phyloP scores from a whole-genome alignment of 2,113 vertebrate species.

The Lagopus muta region DNA sequence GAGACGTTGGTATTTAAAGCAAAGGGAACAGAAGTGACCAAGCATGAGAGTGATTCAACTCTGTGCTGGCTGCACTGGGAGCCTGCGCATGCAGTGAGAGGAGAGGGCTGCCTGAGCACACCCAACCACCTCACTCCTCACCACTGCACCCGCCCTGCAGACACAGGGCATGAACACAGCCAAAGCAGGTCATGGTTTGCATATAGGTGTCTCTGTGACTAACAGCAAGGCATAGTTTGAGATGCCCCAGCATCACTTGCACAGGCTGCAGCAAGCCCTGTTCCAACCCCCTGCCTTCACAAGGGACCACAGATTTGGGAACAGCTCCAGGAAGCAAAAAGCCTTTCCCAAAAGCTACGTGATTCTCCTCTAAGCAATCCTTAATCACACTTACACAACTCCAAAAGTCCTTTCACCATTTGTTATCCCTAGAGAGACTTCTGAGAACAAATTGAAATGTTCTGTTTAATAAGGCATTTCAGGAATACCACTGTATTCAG shows the following conservation, averaged over 20 bases:
- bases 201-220: neutral
- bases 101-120: neutral
- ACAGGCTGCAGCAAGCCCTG: neutral
- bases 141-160: neutral
- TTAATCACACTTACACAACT: neutral
- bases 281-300: neutral
- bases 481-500: neutral
- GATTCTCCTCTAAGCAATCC: neutral
- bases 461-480: neutral
- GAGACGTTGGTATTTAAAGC: neutral
- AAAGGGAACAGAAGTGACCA: neutral
- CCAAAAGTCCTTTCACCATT: neutral
- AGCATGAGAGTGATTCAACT: neutral
- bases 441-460: neutral
- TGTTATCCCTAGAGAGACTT: neutral
- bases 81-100: neutral
- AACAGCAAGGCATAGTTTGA: neutral
- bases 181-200: neutral
- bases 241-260: neutral
- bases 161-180: neutral
- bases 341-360: accelerated
- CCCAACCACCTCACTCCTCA: neutral
- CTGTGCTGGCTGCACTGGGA: neutral
- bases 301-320: neutral
- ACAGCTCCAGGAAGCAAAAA: neutral